phyloP scores from a whole-genome alignment of 2,113 vertebrate genomes.

The Anas platyrhynchos region DNA sequence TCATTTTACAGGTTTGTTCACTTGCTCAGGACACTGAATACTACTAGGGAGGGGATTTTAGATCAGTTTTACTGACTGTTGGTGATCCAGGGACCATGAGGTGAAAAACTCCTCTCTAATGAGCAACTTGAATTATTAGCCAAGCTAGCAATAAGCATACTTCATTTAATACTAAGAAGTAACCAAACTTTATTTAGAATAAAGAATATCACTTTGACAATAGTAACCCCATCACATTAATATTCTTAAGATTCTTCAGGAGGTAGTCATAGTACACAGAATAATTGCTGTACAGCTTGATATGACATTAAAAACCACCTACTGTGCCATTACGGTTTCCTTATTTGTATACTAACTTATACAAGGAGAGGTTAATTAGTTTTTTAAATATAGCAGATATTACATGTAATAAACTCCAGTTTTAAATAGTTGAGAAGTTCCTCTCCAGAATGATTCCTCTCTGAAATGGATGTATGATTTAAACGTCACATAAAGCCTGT shows the following conservation, averaged over 20 bases:
- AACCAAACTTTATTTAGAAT: neutral
- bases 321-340: neutral
- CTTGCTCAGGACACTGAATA: neutral
- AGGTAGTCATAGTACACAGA: neutral
- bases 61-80: neutral
- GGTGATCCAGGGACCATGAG: neutral
- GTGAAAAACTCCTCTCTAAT: neutral
- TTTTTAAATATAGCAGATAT: neutral
- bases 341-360: neutral
- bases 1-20: neutral
- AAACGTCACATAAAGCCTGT: neutral
- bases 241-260: slow-evolving; percentile 1
- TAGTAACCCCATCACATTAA: neutral
- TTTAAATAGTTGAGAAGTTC: neutral
- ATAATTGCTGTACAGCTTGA: neutral
- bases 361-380: neutral
- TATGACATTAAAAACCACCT: neutral
- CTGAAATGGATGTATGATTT: neutral
- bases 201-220: neutral
- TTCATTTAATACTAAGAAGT: neutral
- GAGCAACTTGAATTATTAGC: neutral
- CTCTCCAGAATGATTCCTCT: neutral
- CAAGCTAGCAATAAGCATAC: neutral
- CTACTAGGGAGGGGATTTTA: neutral
- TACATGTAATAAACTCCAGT: neutral